Percentiles rank a stretch among this genome's conserved stretches.
phyloP scores from a whole-genome alignment of 2,888 invertebrate genomes.

The Papilio protenor region DNA sequence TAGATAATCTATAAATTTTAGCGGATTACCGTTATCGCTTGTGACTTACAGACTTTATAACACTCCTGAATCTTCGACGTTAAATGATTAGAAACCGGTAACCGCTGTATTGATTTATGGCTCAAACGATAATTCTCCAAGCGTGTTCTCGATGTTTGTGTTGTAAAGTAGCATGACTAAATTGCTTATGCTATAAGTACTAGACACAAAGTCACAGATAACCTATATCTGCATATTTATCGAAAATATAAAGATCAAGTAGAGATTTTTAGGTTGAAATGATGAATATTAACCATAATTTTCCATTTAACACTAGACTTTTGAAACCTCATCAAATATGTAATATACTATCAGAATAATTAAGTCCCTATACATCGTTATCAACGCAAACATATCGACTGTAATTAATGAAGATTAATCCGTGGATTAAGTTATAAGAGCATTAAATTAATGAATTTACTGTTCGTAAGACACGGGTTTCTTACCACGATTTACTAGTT shows the following conservation, averaged over 20 bases:
- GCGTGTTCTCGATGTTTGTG: not conserved
- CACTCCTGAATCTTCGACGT: conserved; percentile 20
- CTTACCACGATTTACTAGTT: too few relatives aligned
- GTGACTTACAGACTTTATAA: conserved; percentile 1
- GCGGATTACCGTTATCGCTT: not conserved
- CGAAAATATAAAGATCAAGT: too few relatives aligned
- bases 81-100: conserved; percentile 26
- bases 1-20: too few relatives aligned
- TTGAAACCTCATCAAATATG: conserved; percentile 7
- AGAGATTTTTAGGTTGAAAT: not conserved
- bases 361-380: not conserved
- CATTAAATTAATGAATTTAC: not conserved
- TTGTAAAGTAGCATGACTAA: not conserved
- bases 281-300: not conserved
- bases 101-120: conserved; percentile 20
- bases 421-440: not conserved
- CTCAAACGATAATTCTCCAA: conserved; percentile 8
- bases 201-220: not conserved
- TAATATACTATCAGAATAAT: conserved; percentile 5
- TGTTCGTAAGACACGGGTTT: too few relatives aligned
- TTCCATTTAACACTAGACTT: not conserved
- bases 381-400: conserved; percentile 1
- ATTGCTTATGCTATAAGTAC: not conserved
- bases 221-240: too few relatives aligned
- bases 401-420: conserved; percentile 10